Evolutionary conservation across 2,797 vertebrate genomes (phyloP).

Genomic region (Alauda arvensis): DNA sequence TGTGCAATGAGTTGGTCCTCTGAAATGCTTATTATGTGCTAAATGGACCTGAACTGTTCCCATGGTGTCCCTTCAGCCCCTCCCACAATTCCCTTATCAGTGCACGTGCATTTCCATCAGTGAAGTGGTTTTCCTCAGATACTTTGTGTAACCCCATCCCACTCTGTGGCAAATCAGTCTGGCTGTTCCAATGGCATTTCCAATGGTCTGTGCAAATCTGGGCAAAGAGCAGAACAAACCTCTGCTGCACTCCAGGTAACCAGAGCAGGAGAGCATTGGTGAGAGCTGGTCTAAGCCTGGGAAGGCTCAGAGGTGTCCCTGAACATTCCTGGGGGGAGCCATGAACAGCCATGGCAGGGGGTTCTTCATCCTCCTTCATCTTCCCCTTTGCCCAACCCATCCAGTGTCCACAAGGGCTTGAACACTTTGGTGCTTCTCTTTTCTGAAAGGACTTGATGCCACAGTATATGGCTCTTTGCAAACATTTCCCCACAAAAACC

Average conservation of each 20-base stretch:
- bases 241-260: too few species aligned
- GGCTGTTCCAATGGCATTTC: background rate
- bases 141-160: background rate
- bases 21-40: constrained; percentile 9
- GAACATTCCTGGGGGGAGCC: rapidly evolving
- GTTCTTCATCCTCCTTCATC: background rate
- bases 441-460: background rate
- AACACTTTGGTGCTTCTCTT: background rate
- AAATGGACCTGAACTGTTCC: background rate
- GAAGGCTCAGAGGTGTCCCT: background rate
- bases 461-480: background rate
- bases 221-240: background rate
- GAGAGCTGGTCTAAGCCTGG: background rate
- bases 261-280: background rate
- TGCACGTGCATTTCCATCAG: background rate
- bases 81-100: background rate
- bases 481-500: background rate
- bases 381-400: background rate
- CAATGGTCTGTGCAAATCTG: rapidly evolving
- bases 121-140: background rate
- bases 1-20: background rate
- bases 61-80: background rate
- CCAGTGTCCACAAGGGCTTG: rapidly evolving
- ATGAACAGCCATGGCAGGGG: rapidly evolving
- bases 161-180: rapidly evolving